Conservation (phyloP, 2,797 vertebrate genomes). For the Macroramphosus scolopax region DNA sequence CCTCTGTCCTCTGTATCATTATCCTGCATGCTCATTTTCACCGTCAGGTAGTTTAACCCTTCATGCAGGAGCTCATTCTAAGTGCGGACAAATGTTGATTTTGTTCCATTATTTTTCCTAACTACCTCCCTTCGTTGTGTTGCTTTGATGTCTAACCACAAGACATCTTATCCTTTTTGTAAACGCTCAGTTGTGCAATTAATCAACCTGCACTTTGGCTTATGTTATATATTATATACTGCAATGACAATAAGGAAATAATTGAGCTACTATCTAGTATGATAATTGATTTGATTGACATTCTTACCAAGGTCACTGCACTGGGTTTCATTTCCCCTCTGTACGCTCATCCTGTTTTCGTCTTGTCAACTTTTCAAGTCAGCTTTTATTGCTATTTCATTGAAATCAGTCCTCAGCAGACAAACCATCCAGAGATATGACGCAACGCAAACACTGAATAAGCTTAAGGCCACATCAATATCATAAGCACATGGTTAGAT, state of each 20-base stretch:
- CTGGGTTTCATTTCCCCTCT: background rate
- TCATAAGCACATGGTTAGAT: too few species aligned
- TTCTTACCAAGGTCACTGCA: background rate
- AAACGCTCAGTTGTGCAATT: too few species aligned
- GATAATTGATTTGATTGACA: conserved; percentile 19
- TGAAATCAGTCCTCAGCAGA: conserved; percentile 12
- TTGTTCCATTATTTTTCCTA: too few species aligned
- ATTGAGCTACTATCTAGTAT: conserved; percentile 11
- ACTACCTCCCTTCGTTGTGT: too few species aligned
- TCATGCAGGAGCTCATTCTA: conserved; percentile 23
- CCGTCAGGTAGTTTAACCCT: conserved; percentile 48
- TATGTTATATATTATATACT: too few species aligned
- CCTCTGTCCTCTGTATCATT: background rate
- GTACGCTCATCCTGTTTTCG: too few species aligned
- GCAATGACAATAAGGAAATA: too few species aligned
- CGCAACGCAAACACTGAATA: conserved; percentile 1
- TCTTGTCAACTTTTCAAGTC: too few species aligned
- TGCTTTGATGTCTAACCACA: too few species aligned
- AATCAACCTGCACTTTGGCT: too few species aligned
- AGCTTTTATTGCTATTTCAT: conserved; percentile 16
- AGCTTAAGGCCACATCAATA: conserved; percentile 4
- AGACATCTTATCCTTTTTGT: too few species aligned
- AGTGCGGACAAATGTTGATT: conserved; percentile 54
- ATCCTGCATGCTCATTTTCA: conserved; percentile 38
- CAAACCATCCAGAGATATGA: background rate